Evolutionary conservation across 2,113 vertebrate species (phyloP), one percentile per base, ranked within the genome.

Genomic region (Osmerus eperlanus): DNA sequence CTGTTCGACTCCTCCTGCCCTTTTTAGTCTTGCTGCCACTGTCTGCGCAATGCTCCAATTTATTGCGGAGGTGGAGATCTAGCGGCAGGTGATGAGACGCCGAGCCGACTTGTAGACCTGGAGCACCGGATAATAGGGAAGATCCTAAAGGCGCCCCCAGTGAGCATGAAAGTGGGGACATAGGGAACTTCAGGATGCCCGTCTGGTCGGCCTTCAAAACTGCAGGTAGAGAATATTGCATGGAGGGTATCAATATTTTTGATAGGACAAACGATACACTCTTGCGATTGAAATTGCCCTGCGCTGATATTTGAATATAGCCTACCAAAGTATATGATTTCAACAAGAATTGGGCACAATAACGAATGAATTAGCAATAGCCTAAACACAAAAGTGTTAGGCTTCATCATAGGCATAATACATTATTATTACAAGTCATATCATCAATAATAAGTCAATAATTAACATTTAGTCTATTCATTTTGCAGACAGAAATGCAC

Each of bases 21-120:
- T 99, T 99, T 90, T 99, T 99, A 73, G 90, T 93, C 61, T 97
- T 98, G 60, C 89, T 70, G 29, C 93, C 88, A 0, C 89, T 88
- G 68, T 97, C 97, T 0, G 75, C 52, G 0, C 91, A 94, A 0
- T 92, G 83, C 72, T 99, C 97, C 83, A 99, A 83, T 87, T 98
- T 98, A n/a, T 95, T 94, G 13, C 95, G 95, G 65, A 99, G 95
- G 76, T 99, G 97, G 75, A 99, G 92, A 86, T 98, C 97, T 56
- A 99, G 91, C 2, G 97, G 95, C 75, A 98, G 91, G 84, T 98
- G 96, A 21, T 95, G 92, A 0, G 94, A 80, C 0, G 92, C 90
- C 0, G 93, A 71, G 12, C 92, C 90, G 47, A 93, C 83, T 18
- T 94, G 93, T 29, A 97, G 90, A 60, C 93, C 95, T 23, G 94